Conservation (phyloP, 2,888 invertebrate species). For the Onchidella celtica region DNA sequence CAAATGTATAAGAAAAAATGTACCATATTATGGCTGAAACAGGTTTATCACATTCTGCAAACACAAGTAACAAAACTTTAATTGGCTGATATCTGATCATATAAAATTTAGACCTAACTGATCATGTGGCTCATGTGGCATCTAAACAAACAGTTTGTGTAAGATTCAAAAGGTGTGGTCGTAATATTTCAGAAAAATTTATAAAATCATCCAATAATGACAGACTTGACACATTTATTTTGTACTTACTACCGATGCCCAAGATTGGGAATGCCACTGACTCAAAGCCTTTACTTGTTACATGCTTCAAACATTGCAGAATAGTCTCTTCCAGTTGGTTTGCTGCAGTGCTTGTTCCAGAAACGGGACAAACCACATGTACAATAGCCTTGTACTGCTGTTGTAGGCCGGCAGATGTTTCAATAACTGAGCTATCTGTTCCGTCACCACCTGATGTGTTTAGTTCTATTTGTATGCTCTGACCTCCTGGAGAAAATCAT, state of each 20-base stretch:
- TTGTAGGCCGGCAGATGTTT: slow-evolving; percentile 20
- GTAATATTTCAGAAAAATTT: no score
- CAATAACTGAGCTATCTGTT: not conserved
- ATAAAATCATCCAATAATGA: no score
- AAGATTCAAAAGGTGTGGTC: no score
- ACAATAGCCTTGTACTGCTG: slow-evolving; percentile 50
- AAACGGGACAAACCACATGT: slow-evolving; percentile 60
- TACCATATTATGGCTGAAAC: no score
- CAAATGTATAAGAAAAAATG: no score
- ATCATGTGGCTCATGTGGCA: no score
- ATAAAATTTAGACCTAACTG: no score
- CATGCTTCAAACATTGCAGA: slow-evolving; percentile 51
- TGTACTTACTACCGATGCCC: slow-evolving; percentile 62
- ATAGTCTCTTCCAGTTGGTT: slow-evolving; percentile 57
- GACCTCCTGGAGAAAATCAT: slow-evolving; percentile 18
- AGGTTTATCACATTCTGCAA: no score
- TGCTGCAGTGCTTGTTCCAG: slow-evolving; percentile 52
- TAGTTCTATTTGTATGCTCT: slow-evolving; percentile 1
- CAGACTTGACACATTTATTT: no score
- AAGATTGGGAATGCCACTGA: slow-evolving; percentile 71
- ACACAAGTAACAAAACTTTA: no score
- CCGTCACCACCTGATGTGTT: not conserved
- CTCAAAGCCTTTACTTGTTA: slow-evolving; percentile 42
- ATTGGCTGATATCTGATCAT: no score
- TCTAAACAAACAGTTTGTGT: no score